Conservation (phyloP, 1,140 invertebrate genomes). For the Ips nitidus region DNA sequence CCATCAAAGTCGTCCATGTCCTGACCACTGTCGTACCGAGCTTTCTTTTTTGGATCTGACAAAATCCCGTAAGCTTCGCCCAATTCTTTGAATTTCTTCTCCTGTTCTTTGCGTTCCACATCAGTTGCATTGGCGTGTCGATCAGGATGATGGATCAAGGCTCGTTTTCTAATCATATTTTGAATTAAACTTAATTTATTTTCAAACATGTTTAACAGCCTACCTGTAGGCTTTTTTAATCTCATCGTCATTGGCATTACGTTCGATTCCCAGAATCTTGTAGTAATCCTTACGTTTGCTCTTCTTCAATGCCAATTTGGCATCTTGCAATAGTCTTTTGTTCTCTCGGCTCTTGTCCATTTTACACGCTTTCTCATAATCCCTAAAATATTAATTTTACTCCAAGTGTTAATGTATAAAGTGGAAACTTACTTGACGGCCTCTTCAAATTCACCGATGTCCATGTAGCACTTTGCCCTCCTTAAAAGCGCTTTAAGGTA, state of each 20-base stretch:
- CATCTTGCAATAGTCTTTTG: slow-evolving; percentile 76
- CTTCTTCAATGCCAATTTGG: slow-evolving; percentile 84
- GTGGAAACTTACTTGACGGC: slow-evolving; percentile 60
- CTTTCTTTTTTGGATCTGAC: slow-evolving; percentile 88
- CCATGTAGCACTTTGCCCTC: slow-evolving; percentile 83
- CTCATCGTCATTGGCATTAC: slow-evolving; percentile 86
- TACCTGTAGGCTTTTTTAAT: slow-evolving; percentile 92
- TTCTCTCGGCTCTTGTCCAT: slow-evolving; percentile 80
- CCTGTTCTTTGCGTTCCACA: slow-evolving; percentile 83
- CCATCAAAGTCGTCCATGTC: slow-evolving; percentile 67
- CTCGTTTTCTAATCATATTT: slow-evolving; percentile 64
- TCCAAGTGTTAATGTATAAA: background rate
- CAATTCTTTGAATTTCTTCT: slow-evolving; percentile 95
- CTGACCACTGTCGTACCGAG: slow-evolving; percentile 90
- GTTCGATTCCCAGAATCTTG: slow-evolving; percentile 88
- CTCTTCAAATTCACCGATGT: slow-evolving; percentile 83
- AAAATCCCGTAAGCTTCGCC: slow-evolving; percentile 96
- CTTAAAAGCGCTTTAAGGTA: slow-evolving; percentile 89
- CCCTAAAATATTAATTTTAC: slow-evolving; percentile 53
- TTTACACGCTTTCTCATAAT: slow-evolving; percentile 86
- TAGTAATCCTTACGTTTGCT: slow-evolving; percentile 98
- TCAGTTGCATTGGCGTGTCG: slow-evolving; percentile 85
- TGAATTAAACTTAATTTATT: no score
- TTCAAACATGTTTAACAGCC: background rate
- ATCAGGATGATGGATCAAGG: slow-evolving; percentile 87